These are phyloP conservation scores for Tenthredo scrophulariae DNA, from an alignment of 2,888 invertebrate genomes.

Conservation along the genomic window DNA sequence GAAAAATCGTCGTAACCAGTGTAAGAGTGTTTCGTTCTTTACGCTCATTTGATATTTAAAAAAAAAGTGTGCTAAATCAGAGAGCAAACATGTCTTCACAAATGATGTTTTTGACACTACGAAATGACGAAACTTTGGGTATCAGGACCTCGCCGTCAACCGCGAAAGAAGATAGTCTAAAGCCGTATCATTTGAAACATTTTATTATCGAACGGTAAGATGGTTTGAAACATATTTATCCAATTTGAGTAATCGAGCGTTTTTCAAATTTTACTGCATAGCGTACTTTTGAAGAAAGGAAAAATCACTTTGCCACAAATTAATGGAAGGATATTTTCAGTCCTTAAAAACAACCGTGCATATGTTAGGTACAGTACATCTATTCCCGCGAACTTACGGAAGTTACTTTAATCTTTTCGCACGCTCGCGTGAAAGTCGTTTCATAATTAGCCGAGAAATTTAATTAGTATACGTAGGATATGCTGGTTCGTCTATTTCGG, in stretches of 20 bases:
- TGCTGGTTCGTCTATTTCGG: neutral
- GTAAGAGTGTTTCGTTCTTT: neutral
- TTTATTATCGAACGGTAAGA: conserved; percentile 49
- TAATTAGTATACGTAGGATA: conserved; percentile 10
- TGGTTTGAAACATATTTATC: neutral
- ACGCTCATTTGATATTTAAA: neutral
- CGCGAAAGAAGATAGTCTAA: conserved; percentile 35
- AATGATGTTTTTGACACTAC: conserved; percentile 48
- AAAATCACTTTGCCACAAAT: neutral
- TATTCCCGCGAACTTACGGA: neutral
- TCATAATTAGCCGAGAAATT: conserved; percentile 20
- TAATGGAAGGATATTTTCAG: neutral
- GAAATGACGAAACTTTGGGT: conserved; percentile 43
- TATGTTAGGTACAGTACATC: neutral
- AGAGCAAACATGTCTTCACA: conserved; percentile 29
- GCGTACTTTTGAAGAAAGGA: neutral
- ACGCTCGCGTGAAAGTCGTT: conserved; percentile 12
- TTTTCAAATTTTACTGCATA: neutral
- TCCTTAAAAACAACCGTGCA: neutral
- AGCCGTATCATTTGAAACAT: conserved; percentile 44
- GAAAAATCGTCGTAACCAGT: neutral
- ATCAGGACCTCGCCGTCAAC: conserved; percentile 36
- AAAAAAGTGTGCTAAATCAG: neutral
- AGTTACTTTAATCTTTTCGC: neutral
- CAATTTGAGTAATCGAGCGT: neutral